Percentiles rank a stretch among this genome's conserved stretches.
phyloP scores from a whole-genome alignment of 2,113 vertebrate species.

The Petroica traversi region DNA sequence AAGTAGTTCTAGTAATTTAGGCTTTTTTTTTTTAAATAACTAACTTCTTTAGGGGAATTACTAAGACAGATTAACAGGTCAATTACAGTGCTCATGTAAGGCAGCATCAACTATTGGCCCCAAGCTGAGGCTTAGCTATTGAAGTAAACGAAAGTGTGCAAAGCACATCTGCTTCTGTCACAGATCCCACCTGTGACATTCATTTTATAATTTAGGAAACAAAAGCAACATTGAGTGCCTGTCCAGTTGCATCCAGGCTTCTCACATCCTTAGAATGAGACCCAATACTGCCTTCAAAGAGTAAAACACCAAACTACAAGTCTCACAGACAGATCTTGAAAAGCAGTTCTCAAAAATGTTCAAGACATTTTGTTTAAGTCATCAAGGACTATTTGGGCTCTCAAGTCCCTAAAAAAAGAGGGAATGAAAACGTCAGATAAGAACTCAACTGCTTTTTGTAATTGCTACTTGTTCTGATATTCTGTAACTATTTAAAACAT shows the following conservation, averaged over 20 bases:
- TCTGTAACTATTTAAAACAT: neutral
- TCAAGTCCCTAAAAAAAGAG: neutral
- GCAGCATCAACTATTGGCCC: neutral
- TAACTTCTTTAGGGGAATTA: neutral
- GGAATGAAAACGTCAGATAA: neutral
- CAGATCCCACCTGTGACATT: neutral
- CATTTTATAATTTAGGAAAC: neutral
- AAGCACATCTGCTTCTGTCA: neutral
- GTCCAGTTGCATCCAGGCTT: neutral
- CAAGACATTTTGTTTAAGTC: neutral
- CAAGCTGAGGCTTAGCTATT: neutral
- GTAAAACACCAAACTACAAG: neutral
- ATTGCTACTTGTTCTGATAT: neutral
- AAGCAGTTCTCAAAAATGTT: neutral
- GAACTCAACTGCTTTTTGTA: neutral
- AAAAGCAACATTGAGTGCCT: neutral
- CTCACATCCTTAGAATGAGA: neutral
- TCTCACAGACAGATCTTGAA: neutral
- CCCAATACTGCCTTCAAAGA: neutral
- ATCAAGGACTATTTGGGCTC: neutral
- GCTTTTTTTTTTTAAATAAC: neutral
- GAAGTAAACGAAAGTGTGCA: neutral
- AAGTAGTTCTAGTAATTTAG: neutral
- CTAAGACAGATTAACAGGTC: neutral
- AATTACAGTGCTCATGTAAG: neutral